Conservation (phyloP, 2,113 vertebrate species). For the Telmatochromis sp. region DNA sequence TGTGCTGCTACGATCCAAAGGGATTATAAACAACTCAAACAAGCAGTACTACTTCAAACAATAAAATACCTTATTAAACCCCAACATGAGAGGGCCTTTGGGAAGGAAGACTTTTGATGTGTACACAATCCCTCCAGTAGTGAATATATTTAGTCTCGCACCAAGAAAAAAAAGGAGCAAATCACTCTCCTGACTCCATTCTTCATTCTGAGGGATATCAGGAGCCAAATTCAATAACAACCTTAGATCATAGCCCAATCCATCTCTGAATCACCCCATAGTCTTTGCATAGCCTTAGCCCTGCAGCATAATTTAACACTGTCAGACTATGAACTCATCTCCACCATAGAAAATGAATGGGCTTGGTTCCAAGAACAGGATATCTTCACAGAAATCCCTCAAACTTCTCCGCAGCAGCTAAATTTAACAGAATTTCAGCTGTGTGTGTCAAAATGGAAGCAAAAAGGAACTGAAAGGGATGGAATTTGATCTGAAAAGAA, state of each 20-base stretch:
- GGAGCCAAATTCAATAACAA: conserved; percentile 62
- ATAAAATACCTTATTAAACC: conserved; percentile 67
- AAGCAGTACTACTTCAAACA: conserved; percentile 65
- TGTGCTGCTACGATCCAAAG: conserved; percentile 36
- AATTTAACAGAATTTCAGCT: background rate
- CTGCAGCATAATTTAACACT: conserved; percentile 55
- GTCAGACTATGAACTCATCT: conserved; percentile 58
- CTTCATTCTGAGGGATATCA: conserved; percentile 47
- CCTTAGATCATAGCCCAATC: conserved; percentile 51
- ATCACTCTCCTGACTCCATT: conserved; percentile 47
- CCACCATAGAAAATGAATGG: conserved; percentile 54
- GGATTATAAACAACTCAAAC: conserved; percentile 63
- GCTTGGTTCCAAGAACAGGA: conserved; percentile 44
- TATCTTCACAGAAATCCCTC: conserved; percentile 34
- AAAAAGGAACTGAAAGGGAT: background rate
- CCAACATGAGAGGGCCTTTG: conserved; percentile 55
- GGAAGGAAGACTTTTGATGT: conserved; percentile 61
- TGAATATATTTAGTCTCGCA: conserved; percentile 61
- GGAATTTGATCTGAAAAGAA: background rate
- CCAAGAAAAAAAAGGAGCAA: conserved; percentile 27
- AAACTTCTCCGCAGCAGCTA: conserved; percentile 1
- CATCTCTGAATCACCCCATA: conserved; percentile 56
- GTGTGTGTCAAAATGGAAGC: background rate
- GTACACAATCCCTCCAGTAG: conserved; percentile 57
- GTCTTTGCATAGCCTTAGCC: conserved; percentile 60